These are phyloP conservation scores for Pandemis heparana DNA, from an alignment of 2,888 invertebrate genomes.

Conservation along the genomic window DNA sequence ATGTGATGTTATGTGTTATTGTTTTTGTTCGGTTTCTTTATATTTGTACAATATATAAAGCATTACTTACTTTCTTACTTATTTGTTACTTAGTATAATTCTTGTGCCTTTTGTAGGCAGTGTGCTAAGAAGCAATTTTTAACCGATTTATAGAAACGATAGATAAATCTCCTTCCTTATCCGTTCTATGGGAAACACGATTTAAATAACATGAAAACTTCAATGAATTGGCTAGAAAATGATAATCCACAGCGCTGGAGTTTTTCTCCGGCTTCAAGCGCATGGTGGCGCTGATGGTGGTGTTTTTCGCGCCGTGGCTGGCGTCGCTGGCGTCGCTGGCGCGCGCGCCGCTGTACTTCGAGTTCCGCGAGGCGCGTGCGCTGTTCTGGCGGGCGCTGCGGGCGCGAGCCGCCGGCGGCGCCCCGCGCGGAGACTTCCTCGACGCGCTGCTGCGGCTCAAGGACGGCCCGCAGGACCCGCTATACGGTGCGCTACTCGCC, in stretches of 20 bases:
- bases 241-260: not conserved
- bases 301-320: slow-evolving; percentile 4
- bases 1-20: too few relatives aligned
- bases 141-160: too few relatives aligned
- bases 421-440: not conserved
- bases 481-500: not conserved
- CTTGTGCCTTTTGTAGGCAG: too few relatives aligned
- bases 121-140: too few relatives aligned
- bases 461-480: not conserved
- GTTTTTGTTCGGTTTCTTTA: too few relatives aligned
- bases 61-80: too few relatives aligned
- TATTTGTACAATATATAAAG: too few relatives aligned
- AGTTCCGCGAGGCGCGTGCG: not conserved
- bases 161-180: too few relatives aligned
- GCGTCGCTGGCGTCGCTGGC: not conserved
- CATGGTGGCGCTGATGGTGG: not conserved
- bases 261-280: not conserved
- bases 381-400: not conserved
- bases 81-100: too few relatives aligned
- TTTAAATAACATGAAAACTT: not conserved
- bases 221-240: fast-evolving
- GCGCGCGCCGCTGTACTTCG: slow-evolving; percentile 1
- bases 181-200: too few relatives aligned
- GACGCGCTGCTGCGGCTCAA: not conserved
- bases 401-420: not conserved